Percentiles rank a stretch among this genome's conserved stretches.
Conservation (phyloP, 2,113 vertebrate species). For the Plotosus lineatus region DNA sequence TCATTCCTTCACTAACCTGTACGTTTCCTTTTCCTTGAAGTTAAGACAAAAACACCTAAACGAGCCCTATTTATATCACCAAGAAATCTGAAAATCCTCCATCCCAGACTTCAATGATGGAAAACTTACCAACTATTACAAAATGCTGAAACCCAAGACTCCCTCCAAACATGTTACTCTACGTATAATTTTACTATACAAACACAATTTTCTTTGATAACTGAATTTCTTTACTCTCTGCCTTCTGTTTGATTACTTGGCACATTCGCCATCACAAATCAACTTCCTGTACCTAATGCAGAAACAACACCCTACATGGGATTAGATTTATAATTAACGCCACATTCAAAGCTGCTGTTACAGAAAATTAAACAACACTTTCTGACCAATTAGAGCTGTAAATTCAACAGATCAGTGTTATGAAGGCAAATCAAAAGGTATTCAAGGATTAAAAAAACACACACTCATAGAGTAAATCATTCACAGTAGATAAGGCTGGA, state of each 20-base stretch:
- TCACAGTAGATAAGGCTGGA: conserved; percentile 63
- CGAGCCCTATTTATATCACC: neutral
- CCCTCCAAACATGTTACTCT: neutral
- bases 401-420: neutral
- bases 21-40: neutral
- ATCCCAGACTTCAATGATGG: neutral
- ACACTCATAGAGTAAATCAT: conserved; percentile 62
- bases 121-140: neutral
- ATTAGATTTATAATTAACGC: neutral
- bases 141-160: neutral
- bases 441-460: neutral
- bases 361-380: neutral
- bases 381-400: neutral
- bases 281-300: neutral
- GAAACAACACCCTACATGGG: neutral
- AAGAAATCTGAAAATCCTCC: neutral
- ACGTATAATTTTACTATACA: neutral
- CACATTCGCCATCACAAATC: neutral
- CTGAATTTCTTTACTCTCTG: neutral
- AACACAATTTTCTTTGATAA: neutral
- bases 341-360: neutral
- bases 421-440: neutral
- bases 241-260: neutral
- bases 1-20: neutral
- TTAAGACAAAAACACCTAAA: neutral